Evolutionary conservation across 1,140 invertebrate species (phyloP), one percentile per base, ranked within the genome.

Genomic region (Neodiprion pinetum): DNA sequence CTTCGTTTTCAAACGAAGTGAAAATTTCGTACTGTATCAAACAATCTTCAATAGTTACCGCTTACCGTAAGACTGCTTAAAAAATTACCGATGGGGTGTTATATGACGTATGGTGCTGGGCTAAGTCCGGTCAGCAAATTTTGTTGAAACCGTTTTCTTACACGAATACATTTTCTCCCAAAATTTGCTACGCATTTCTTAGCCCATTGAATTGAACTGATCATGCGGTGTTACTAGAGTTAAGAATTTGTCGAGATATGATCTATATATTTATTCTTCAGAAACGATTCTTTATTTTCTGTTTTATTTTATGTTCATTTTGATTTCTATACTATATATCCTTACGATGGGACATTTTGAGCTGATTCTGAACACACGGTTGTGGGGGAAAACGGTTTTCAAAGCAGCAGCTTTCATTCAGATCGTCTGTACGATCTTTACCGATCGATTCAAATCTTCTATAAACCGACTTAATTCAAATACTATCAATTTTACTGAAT

Each of bases 291-390:
- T 73, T 75, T 80, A 81, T 80, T 82, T 83, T 83, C 80, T 81
- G 74, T 82, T 81, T 82, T 76, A 79, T 75, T 80, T 81, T 75
- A 80, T 78, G 70, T 81, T 76, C 80, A 78, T 76, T 78, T 71
- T 75, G 77, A 79, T 23, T 14, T 69, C 12, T 69, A 23, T 14
- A 7, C 17, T 17, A 23, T 69, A 80, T 61, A 40, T 66, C 74
- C 80, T 80, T 61, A 17, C 53, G 14, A 77, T 78, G 81, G 80
- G 83, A 82, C 76, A 81, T 84, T 86, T 87, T 85, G 83, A 82
- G 82, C 81, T 82, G 84, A 84, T 83, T 87, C 86, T 85, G 86
- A 77, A 79, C 83, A 81, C 80, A 82, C 86, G 86, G 81, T 79
- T 85, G 86, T 87, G 86, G 83, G 86, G 86, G 84, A 40, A 80